These are phyloP conservation scores for Sinohyriopsis cumingii DNA, from an alignment of 2,888 invertebrate genomes.

Conservation along the genomic window DNA sequence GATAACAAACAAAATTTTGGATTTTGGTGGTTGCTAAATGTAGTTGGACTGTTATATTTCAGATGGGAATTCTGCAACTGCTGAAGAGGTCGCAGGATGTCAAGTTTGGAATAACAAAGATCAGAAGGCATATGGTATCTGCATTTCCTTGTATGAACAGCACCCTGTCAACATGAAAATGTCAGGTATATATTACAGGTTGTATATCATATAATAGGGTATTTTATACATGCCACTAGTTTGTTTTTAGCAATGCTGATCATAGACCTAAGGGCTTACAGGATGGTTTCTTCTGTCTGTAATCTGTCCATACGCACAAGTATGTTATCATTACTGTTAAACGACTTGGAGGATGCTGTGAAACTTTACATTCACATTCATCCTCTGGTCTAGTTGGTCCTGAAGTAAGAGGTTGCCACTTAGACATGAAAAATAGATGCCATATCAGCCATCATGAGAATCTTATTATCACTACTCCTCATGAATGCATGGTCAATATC, in stretches of 20 bases:
- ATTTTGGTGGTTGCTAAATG: neutral
- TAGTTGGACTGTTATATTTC: conserved; percentile 2
- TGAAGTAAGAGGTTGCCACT: no score
- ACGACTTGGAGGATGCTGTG: no score
- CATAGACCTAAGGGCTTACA: neutral
- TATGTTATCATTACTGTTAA: no score
- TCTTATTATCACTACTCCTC: no score
- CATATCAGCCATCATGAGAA: no score
- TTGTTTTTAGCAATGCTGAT: neutral
- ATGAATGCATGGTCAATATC: no score
- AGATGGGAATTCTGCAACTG: conserved; percentile 21
- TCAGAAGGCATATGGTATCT: conserved; percentile 79
- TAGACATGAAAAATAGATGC: no score
- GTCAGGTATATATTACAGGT: conserved; percentile 70
- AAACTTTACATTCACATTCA: no score
- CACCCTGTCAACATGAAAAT: conserved; percentile 83
- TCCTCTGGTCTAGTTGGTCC: no score
- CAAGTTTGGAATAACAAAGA: conserved; percentile 76
- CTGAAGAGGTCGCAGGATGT: conserved; percentile 73
- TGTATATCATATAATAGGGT: neutral
- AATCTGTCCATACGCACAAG: no score
- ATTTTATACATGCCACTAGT: neutral
- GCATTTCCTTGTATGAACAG: conserved; percentile 86
- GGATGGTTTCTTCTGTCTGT: neutral
- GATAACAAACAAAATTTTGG: no score